Evolutionary conservation across 1,140 invertebrate genomes (phyloP).

Genomic region (Pemphigus obesinymphae): DNA sequence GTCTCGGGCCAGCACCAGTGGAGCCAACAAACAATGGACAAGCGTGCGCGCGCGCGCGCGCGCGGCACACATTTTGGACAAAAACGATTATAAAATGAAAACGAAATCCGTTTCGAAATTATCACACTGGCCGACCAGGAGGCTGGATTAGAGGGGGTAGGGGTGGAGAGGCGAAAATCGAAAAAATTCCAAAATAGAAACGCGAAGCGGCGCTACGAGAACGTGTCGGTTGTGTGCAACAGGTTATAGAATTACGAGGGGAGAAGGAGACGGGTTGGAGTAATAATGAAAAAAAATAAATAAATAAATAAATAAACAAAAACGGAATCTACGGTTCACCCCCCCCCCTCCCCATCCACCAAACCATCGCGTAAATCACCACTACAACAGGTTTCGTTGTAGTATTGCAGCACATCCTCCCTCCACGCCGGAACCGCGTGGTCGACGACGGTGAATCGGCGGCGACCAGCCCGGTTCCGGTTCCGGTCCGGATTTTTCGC

Average conservation of each 20-base stretch:
- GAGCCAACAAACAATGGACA: constrained; percentile 30
- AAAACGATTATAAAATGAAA: no score
- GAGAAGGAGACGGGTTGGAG: background rate
- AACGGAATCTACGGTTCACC: background rate
- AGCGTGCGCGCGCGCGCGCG: background rate
- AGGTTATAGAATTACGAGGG: no score
- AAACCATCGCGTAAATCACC: no score
- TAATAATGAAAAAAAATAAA: background rate
- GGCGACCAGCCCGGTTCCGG: background rate
- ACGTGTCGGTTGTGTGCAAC: background rate
- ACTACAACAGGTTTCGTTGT: no score
- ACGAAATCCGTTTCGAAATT: no score
- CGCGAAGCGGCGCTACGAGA: background rate
- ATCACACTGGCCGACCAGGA: no score
- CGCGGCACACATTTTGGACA: no score
- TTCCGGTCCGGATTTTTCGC: constrained; percentile 27
- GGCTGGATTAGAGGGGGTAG: background rate
- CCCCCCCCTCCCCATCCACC: background rate
- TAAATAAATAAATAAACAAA: background rate
- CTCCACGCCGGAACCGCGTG: background rate
- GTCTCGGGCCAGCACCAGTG: constrained; percentile 27
- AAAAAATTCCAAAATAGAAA: no score
- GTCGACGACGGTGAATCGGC: background rate
- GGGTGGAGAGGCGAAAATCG: no score
- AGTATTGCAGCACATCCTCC: no score